Percentiles rank a stretch among this genome's conserved stretches.
phyloP scores from a whole-genome alignment of 2,888 invertebrate genomes.

The Heliconius charithonia region DNA sequence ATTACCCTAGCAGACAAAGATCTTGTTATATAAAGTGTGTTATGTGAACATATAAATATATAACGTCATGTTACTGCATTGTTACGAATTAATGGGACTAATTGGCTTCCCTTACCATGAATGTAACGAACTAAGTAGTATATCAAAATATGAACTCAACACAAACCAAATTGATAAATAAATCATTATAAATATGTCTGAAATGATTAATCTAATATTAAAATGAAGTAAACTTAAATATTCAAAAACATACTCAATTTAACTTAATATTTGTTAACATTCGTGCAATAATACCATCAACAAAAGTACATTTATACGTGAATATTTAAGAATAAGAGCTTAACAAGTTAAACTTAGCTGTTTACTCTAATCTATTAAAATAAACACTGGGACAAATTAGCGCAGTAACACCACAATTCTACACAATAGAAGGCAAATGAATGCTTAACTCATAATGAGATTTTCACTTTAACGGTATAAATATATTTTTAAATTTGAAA shows the following conservation, averaged over 20 bases:
- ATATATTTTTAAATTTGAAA: constrained; percentile 24
- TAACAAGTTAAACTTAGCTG: background rate
- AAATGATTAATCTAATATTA: background rate
- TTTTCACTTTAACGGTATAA: background rate
- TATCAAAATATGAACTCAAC: background rate
- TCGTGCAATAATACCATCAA: background rate
- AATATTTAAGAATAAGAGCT: background rate
- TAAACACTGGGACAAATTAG: background rate
- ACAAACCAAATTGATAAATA: background rate
- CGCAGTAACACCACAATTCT: background rate
- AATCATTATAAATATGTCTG: background rate
- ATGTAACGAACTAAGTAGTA: background rate
- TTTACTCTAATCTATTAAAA: background rate
- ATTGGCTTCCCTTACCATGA: background rate
- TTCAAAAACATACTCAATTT: background rate
- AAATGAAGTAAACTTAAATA: background rate
- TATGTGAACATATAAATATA: background rate
- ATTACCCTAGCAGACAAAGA: background rate
- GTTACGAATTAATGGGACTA: constrained; percentile 14
- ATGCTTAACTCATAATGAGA: background rate
- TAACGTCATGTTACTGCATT: background rate
- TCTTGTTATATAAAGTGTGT: background rate
- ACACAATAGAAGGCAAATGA: background rate
- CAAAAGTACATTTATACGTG: background rate
- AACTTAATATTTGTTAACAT: background rate